Conservation (phyloP, 2,888 invertebrate species). For the Eristalis pertinax region DNA sequence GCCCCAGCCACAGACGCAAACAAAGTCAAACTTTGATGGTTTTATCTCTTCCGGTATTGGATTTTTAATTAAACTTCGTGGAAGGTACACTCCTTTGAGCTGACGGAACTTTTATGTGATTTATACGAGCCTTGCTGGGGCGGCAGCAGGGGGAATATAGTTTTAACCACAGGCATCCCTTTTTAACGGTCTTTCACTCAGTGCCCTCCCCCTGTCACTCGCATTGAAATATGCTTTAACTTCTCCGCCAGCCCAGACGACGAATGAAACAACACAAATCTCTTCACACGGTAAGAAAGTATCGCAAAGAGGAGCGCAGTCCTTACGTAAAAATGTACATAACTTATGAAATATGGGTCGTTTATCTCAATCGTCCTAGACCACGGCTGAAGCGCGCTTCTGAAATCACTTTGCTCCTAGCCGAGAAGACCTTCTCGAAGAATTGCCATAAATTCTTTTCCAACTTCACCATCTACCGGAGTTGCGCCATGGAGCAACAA, state of each 20-base stretch:
- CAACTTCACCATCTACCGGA: not conserved
- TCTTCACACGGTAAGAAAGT: not conserved
- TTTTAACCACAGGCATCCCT: not conserved
- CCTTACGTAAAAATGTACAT: conserved; percentile 6
- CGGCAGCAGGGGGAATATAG: not conserved
- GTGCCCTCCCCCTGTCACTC: conserved; percentile 17
- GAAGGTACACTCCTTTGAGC: conserved; percentile 4
- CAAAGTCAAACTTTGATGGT: conserved; percentile 17
- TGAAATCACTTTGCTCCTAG: not conserved
- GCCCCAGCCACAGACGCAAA: not conserved
- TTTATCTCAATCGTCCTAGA: conserved; percentile 25
- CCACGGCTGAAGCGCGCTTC: not conserved
- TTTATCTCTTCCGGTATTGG: not conserved
- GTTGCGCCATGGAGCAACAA: not conserved
- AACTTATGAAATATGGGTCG: conserved; percentile 35
- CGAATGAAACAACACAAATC: conserved; percentile 15
- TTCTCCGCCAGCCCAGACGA: not conserved
- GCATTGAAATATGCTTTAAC: conserved; percentile 24
- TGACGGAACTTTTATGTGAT: conserved; percentile 1
- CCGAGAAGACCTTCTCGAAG: not conserved
- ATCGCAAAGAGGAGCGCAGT: not conserved
- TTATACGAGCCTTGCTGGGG: not conserved
- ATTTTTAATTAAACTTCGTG: conserved; percentile 37
- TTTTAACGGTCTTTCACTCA: not conserved
- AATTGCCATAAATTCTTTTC: not conserved